phyloP scores from a whole-genome alignment of 1,140 invertebrate genomes.

The Melanaphis sacchari region DNA sequence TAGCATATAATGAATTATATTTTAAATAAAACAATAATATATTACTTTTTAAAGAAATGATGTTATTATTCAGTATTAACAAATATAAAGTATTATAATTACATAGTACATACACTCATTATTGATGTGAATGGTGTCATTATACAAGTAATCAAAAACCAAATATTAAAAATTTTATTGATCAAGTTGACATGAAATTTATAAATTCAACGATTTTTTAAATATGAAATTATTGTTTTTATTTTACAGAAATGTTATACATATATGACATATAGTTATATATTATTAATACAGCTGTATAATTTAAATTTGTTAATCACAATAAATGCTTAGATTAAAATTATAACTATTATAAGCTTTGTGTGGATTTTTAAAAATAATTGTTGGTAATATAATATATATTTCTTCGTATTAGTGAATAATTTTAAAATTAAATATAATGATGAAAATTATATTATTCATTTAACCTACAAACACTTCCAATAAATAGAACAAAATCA shows the following conservation, averaged over 20 bases:
- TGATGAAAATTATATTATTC: too few species aligned
- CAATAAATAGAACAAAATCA: too few species aligned
- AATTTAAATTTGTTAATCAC: not conserved
- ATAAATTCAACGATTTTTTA: not conserved
- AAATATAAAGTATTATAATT: not conserved
- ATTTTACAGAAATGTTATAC: not conserved
- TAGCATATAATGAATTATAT: not conserved
- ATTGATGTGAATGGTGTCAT: not conserved
- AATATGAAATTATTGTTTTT: not conserved
- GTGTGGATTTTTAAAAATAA: too few species aligned
- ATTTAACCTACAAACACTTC: too few species aligned
- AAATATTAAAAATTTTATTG: not conserved
- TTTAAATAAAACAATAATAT: constrained; percentile 14
- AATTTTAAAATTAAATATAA: too few species aligned
- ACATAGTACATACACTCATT: not conserved
- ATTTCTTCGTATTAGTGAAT: too few species aligned
- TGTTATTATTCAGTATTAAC: not conserved
- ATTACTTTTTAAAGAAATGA: not conserved
- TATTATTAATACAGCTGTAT: not conserved
- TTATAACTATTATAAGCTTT: not conserved
- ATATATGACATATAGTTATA: not conserved
- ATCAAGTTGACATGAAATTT: not conserved
- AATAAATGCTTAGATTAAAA: not conserved
- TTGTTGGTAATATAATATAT: too few species aligned
- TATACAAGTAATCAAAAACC: not conserved